A percentile compares a stretch with the other conserved stretches of the same genome.
Conservation (phyloP, 2,888 invertebrate species). For the Drosophila rubida region DNA sequence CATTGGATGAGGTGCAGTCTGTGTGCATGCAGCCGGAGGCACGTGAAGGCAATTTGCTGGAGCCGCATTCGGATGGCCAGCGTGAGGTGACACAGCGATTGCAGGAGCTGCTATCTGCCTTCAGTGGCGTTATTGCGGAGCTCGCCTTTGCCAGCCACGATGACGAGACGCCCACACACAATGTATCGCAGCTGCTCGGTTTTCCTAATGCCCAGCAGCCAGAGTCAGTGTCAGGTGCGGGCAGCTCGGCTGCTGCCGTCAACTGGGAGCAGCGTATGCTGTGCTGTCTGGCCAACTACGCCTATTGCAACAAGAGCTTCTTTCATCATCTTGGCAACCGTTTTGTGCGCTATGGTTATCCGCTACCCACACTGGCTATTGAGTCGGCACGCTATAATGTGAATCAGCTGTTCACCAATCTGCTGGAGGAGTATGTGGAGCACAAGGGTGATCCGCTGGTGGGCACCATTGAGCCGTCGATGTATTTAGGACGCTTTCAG, state of each 20-base stretch:
- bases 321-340: slow-evolving; percentile 89
- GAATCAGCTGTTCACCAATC: slow-evolving; percentile 83
- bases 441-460: slow-evolving; percentile 97
- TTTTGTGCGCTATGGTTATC: slow-evolving; percentile 89
- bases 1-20: slow-evolving; percentile 89
- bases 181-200: slow-evolving; percentile 88
- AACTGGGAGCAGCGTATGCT: slow-evolving; percentile 93
- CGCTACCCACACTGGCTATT: slow-evolving; percentile 90
- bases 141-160: slow-evolving; percentile 90
- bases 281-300: slow-evolving; percentile 95
- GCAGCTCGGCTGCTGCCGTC: slow-evolving; percentile 73
- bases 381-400: slow-evolving; percentile 89
- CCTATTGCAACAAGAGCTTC: slow-evolving; percentile 91
- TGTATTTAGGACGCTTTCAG: slow-evolving; percentile 96
- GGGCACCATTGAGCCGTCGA: slow-evolving; percentile 97
- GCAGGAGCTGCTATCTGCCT: slow-evolving; percentile 88
- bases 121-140: slow-evolving; percentile 89
- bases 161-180: slow-evolving; percentile 85
- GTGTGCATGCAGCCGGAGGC: slow-evolving; percentile 90
- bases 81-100: slow-evolving; percentile 84
- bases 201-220: slow-evolving; percentile 86
- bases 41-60: slow-evolving; percentile 85
- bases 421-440: slow-evolving; percentile 93
- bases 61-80: slow-evolving; percentile 84
- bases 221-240: slow-evolving; percentile 72